Evolutionary conservation across 2,797 vertebrate genomes (phyloP).

Genomic region (Eidolon dupreanum): DNA sequence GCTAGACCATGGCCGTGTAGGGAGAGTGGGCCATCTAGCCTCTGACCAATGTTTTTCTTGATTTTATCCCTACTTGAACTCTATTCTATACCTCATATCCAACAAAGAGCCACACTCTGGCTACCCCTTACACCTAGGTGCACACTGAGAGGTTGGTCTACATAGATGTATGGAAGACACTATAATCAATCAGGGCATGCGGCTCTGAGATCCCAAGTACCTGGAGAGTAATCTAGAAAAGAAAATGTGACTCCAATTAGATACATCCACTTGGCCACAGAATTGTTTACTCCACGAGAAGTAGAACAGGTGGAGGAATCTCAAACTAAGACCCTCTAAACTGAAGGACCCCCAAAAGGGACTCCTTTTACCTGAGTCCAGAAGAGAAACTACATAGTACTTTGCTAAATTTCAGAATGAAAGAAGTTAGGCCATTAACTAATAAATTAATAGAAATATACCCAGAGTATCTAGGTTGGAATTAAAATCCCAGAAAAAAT

Average conservation of each 20-base stretch:
- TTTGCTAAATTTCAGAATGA: neutral
- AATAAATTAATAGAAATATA: neutral
- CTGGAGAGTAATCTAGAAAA: neutral
- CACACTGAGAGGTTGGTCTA: neutral
- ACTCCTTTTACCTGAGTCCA: neutral
- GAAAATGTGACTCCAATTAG: neutral
- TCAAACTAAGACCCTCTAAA: neutral
- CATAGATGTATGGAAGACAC: neutral
- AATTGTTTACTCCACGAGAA: neutral
- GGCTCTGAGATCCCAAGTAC: neutral
- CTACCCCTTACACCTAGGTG: neutral
- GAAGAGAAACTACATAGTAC: neutral
- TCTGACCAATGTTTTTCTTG: neutral
- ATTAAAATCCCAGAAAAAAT: neutral
- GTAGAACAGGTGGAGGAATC: neutral
- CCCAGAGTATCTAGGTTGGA: neutral
- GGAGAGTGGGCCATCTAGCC: rapidly evolving
- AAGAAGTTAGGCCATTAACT: neutral
- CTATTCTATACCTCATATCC: neutral
- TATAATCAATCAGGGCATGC: neutral
- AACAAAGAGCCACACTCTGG: neutral
- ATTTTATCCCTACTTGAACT: neutral
- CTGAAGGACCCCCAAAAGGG: neutral
- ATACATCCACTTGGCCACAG: neutral
- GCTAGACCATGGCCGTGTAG: no score